Evolutionary conservation across 2,797 vertebrate species (phyloP).

Genomic region (Aeoliscus strigatus): DNA sequence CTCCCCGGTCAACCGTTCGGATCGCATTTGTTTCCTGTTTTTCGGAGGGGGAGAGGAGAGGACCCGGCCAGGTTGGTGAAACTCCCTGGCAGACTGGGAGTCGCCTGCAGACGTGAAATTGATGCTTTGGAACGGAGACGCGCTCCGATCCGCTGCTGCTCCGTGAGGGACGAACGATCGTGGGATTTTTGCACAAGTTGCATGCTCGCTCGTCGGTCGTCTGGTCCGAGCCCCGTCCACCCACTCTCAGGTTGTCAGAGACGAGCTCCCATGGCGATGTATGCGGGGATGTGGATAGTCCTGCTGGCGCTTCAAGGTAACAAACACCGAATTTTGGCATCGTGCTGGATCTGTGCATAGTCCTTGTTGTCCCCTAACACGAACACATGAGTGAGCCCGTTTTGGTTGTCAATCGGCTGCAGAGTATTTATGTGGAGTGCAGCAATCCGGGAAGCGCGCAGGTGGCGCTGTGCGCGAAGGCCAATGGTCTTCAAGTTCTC

Average conservation of each 20-base stretch:
- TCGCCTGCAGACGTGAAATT: constrained; percentile 43
- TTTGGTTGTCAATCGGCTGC: too few species aligned
- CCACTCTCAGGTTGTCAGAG: constrained; percentile 54
- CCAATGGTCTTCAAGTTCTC: too few species aligned
- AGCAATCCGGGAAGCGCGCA: constrained; percentile 58
- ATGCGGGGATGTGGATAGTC: constrained; percentile 69
- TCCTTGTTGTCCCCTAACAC: too few species aligned
- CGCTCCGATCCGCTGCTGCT: constrained; percentile 29
- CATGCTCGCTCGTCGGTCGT: constrained; percentile 66
- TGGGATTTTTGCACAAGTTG: constrained; percentile 67
- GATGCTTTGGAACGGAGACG: constrained; percentile 45
- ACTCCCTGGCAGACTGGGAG: constrained; percentile 33
- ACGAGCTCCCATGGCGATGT: constrained; percentile 71
- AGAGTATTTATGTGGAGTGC: constrained; percentile 48
- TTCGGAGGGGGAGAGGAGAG: too few species aligned
- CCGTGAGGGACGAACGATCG: constrained; percentile 24
- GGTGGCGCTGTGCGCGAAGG: constrained; percentile 73
- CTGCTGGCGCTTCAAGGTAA: constrained; percentile 74
- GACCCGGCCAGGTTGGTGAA: constrained; percentile 26
- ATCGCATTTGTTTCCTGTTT: constrained; percentile 38
- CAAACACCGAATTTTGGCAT: too few species aligned
- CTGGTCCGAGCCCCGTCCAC: constrained; percentile 52
- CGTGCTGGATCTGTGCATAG: too few species aligned
- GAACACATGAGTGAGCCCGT: too few species aligned
- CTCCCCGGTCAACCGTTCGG: constrained; percentile 24